Evolutionary conservation across 2,888 invertebrate genomes (phyloP), one percentile per base, ranked within the genome.

Genomic region (Scaptomyza tumidula): DNA sequence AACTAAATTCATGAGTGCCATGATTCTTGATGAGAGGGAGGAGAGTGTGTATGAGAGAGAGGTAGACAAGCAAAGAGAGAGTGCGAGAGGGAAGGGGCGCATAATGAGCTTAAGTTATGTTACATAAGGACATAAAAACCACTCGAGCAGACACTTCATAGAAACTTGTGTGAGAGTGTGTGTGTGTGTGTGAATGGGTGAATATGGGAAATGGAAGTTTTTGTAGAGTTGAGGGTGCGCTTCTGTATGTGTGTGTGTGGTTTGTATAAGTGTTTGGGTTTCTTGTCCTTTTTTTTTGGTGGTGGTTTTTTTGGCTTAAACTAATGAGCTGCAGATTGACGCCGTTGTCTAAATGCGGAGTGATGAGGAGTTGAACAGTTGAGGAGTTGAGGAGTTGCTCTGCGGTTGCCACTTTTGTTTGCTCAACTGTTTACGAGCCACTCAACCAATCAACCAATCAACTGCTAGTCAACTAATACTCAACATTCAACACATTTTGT

Each of bases 1-100:
- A 88, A 88, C 86, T 79, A 88, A 88, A 89, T 89, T 81, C 87
- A 88, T 89, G 87, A 86, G 89, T 83, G 83, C 83, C 87, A 80
- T 75, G 84, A 86, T 89, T 86, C 78, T 66, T 55, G 41, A 41
- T 31, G 35, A 57, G 55, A 19, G 9, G 6, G n/a, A n/a, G 43
- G 5, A 3, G 9, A 33, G 33, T 33, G 33, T 29, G 33, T 11
- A 33, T 1, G 16, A n/a, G n/a, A 16, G 11, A 14, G 44, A 5
- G 41, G 11, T 49, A 4, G 41, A 19, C 1, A 19, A 19, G 19
- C 19, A 19, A 19, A 19, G 45, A 24, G 45, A 3, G 35, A 29
- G n/a, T 0, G 14, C 7, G 16, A 2, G 31, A 31, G 39, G 3
- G 29, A 6, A 14, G 9, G 33, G 10, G 46, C 67, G 71, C 80